These are phyloP conservation scores for Kradibia gibbosae DNA, from an alignment of 1,140 invertebrate genomes.

Conservation along the genomic window DNA sequence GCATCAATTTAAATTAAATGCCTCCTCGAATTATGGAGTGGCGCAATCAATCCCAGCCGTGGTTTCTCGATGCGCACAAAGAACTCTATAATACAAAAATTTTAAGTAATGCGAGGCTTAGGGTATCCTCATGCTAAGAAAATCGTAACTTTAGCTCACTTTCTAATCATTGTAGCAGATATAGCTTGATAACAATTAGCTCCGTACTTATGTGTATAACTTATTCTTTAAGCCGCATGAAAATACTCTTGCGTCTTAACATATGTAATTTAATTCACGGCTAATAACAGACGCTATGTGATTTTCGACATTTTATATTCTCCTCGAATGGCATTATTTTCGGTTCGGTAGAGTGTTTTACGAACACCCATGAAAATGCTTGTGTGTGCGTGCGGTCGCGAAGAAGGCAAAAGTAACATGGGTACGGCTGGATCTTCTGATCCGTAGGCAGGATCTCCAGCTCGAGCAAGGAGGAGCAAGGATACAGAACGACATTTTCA, in stretches of 20 bases:
- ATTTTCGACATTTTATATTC: slow-evolving; percentile 29
- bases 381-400: background rate
- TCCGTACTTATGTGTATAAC: background rate
- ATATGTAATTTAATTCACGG: background rate
- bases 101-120: background rate
- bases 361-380: background rate
- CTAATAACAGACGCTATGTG: background rate
- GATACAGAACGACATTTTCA: slow-evolving; percentile 22
- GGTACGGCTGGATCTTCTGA: background rate
- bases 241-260: slow-evolving; percentile 9
- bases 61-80: slow-evolving; percentile 1
- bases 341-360: background rate
- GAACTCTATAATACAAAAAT: background rate
- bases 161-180: slow-evolving; percentile 4
- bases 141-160: slow-evolving; percentile 16
- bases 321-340: background rate
- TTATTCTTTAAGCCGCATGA: background rate
- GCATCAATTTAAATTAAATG: background rate
- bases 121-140: background rate
- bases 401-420: background rate
- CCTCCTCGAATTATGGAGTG: background rate
- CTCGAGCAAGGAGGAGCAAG: background rate
- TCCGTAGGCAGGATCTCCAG: background rate
- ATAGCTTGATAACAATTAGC: slow-evolving; percentile 5
- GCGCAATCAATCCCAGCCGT: background rate